A percentile compares a stretch with the other conserved stretches of the same genome.
Evolutionary conservation across 1,140 invertebrate genomes (phyloP).

Genomic region (Yoshiicerus persimilis): DNA sequence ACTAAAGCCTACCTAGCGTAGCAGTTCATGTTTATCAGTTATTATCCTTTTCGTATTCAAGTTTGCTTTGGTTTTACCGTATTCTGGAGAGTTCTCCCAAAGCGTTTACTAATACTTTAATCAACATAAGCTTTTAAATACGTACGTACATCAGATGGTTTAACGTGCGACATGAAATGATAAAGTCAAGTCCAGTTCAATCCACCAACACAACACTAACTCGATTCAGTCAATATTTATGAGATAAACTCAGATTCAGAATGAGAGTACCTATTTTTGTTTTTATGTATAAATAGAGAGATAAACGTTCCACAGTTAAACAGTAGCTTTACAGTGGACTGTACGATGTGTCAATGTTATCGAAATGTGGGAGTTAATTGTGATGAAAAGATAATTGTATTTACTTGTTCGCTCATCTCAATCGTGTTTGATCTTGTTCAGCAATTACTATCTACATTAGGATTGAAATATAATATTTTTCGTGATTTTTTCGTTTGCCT

Average conservation of each 20-base stretch:
- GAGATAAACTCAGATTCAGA: neutral
- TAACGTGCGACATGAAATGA: neutral
- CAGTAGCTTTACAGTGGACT: too few relatives aligned
- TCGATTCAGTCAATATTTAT: neutral
- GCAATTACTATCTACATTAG: neutral
- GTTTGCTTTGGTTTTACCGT: neutral
- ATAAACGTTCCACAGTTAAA: too few relatives aligned
- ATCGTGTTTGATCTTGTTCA: neutral
- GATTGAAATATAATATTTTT: neutral
- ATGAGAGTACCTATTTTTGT: neutral
- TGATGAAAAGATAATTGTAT: neutral
- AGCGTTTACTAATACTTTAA: neutral
- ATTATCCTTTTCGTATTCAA: neutral
- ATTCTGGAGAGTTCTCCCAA: neutral
- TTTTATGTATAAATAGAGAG: too few relatives aligned
- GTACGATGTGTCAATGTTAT: neutral
- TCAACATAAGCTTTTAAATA: neutral
- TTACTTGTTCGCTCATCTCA: neutral
- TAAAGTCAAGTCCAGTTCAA: neutral
- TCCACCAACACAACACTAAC: too few relatives aligned
- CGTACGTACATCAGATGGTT: neutral
- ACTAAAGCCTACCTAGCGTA: too few relatives aligned
- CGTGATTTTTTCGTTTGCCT: neutral
- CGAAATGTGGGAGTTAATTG: neutral
- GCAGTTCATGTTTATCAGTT: neutral